Percentiles rank a stretch among this genome's conserved stretches.
Evolutionary conservation across 1,140 invertebrate genomes (phyloP).

Genomic region (Acyrthosiphon pisum): DNA sequence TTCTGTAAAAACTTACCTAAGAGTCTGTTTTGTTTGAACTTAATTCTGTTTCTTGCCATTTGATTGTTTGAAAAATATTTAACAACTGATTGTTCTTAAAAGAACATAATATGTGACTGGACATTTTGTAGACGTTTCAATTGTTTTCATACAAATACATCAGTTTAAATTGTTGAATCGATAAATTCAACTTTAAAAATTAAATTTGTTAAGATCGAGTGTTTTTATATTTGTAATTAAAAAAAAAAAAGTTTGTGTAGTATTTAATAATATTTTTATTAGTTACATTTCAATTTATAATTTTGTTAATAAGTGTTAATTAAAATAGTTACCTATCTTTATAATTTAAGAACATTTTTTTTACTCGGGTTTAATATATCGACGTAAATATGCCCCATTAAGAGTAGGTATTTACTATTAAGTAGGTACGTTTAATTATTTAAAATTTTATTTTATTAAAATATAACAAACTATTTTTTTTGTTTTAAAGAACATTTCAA

Average conservation of each 20-base stretch:
- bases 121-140: neutral
- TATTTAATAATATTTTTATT: neutral
- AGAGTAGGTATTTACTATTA: neutral
- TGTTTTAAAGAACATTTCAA: neutral
- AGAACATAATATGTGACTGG: neutral
- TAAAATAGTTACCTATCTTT: neutral
- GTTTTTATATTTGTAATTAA: neutral
- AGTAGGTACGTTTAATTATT: too few species aligned
- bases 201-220: neutral
- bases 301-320: neutral
- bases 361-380: neutral
- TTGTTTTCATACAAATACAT: neutral
- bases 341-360: neutral
- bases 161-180: neutral
- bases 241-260: neutral
- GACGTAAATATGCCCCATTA: neutral
- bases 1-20: neutral
- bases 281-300: neutral
- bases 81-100: neutral
- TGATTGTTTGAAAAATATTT: constrained; percentile 11
- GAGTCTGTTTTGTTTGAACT: neutral
- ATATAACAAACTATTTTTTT: neutral
- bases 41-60: neutral
- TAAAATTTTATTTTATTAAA: neutral
- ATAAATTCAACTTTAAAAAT: neutral